Evolutionary conservation across 2,113 vertebrate species (phyloP), one percentile per base, ranked within the genome.

Genomic region (Dasyurus viverrinus): DNA sequence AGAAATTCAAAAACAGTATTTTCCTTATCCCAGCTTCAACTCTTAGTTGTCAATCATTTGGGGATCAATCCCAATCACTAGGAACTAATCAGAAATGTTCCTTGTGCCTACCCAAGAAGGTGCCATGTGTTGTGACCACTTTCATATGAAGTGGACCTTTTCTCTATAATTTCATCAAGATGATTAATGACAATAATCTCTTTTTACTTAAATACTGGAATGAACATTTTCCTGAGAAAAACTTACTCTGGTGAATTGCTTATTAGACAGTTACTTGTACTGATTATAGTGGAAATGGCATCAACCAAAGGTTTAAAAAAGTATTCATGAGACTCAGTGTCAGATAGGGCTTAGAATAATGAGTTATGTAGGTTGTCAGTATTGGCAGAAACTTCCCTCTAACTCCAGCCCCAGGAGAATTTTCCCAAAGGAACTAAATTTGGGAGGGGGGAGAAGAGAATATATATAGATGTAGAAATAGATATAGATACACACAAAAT

Each of bases 281-380:
- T 76, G 60, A n/a, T 76, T 76, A 96, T 97, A 94, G 91, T 95
- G 90, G 96, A 95, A 97, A 94, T 93, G 92, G 94, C 94, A 96
- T 91, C 96, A 97, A 98, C 98, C 60, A 91, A 97, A 98, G 97
- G 94, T 91, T 97, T 91, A 54, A 68, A 36, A 96, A 98, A 97
- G 60, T 91, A 97, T 97, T 97, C 96, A 96, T 95, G 97, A 98
- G 96, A 94, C 36, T 68, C 30, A 14, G 89, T 98, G 94, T 96
- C 97, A 98, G 89, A 90, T 90, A 93, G 89, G 92, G 48, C 97
- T 98, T 98, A 54, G 48, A 98, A 92, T 96, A 98, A 98, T 96
- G 96, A 96, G 94, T 97, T 92, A 94, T 89, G 89, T 95, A 97
- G 84, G 90, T 94, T 98, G 96, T 94, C 96, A 96, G 94, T 91